phyloP scores from a whole-genome alignment of 2,113 vertebrate species.

The Poeciliopsis occidentalis region DNA sequence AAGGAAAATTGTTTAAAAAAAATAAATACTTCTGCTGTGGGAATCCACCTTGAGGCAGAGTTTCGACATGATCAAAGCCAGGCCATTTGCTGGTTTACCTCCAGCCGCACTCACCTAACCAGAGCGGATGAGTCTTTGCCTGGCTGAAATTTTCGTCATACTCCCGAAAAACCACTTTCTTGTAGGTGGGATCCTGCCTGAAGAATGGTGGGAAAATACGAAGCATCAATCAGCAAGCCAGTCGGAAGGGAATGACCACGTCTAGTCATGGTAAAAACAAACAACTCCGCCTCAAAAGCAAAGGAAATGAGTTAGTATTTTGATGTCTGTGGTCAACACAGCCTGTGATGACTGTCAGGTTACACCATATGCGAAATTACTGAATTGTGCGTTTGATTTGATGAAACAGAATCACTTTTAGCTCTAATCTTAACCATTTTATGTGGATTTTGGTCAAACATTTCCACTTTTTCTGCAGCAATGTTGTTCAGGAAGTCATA shows the following conservation, averaged over 20 bases:
- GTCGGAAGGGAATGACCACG: not conserved
- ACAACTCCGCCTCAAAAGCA: not conserved
- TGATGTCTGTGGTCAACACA: too few species aligned
- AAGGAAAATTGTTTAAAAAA: not conserved
- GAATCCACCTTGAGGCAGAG: not conserved
- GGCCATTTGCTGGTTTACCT: not conserved
- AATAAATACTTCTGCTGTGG: not conserved
- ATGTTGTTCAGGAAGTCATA: too few species aligned
- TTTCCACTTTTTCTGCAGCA: too few species aligned
- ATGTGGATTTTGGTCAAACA: too few species aligned
- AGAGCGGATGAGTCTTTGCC: constrained; percentile 81
- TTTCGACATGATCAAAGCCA: constrained; percentile 13
- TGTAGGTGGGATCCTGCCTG: constrained; percentile 78
- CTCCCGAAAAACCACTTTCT: constrained; percentile 92
- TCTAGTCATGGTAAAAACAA: not conserved
- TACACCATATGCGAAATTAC: too few species aligned
- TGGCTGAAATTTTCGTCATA: constrained; percentile 88
- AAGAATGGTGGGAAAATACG: constrained; percentile 45
- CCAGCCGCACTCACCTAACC: constrained; percentile 83
- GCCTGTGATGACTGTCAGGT: too few species aligned
- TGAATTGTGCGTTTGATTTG: too few species aligned
- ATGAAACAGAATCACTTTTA: too few species aligned
- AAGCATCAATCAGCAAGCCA: constrained; percentile 10
- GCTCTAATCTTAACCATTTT: too few species aligned
- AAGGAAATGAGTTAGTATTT: not conserved